A percentile compares a stretch with the other conserved stretches of the same genome.
Evolutionary conservation across 2,797 vertebrate genomes (phyloP).

Genomic region (Alauda arvensis): DNA sequence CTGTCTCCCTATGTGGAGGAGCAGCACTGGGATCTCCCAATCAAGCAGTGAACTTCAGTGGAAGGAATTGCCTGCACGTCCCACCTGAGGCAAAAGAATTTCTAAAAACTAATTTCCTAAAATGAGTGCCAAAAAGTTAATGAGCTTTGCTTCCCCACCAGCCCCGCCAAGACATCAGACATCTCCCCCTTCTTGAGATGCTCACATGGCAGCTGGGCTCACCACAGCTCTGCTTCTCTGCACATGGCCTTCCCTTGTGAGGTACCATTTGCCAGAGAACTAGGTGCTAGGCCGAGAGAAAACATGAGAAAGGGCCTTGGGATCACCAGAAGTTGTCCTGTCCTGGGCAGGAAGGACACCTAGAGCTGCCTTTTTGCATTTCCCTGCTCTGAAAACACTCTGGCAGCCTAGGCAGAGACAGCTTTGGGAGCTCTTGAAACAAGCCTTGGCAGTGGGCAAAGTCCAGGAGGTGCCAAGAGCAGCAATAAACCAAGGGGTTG

Average conservation of each 20-base stretch:
- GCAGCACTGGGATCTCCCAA: accelerated
- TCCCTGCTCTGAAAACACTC: neutral
- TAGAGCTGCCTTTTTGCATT: neutral
- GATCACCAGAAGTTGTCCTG: neutral
- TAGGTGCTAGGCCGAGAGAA: neutral
- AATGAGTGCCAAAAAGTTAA: slow-evolving; percentile 18
- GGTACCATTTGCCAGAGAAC: neutral
- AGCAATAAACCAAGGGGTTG: neutral
- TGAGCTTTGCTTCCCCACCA: slow-evolving; percentile 29
- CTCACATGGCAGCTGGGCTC: neutral
- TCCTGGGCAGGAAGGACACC: neutral
- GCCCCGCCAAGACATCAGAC: neutral
- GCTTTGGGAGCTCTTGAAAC: neutral
- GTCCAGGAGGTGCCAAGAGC: neutral
- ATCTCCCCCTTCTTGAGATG: neutral
- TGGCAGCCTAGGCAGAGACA: neutral
- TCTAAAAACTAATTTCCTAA: slow-evolving; percentile 17
- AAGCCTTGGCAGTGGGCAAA: neutral
- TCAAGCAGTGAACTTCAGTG: neutral
- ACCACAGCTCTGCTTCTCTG: neutral
- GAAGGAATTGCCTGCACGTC: neutral
- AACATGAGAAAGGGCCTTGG: neutral
- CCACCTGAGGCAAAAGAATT: neutral
- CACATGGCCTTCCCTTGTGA: slow-evolving; percentile 22
- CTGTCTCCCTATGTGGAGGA: neutral